These are phyloP conservation scores for Stenodera caucasica DNA, from an alignment of 2,888 invertebrate species.

Conservation along the genomic window DNA sequence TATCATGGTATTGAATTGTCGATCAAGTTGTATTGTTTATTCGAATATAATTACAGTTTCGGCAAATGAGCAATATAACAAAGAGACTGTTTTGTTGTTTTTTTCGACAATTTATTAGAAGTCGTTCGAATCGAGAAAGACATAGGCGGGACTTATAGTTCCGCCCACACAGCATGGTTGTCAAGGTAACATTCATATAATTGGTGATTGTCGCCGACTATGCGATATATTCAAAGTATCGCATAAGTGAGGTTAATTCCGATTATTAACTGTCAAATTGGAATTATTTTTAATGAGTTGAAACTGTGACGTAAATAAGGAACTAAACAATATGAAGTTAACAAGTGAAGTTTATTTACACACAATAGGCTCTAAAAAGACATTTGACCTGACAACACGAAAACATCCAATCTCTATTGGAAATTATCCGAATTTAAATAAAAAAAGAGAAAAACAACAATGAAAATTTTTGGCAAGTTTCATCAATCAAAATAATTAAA, in stretches of 20 bases:
- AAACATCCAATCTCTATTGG: no score
- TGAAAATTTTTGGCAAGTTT: not conserved
- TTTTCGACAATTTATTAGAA: not conserved
- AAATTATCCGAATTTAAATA: no score
- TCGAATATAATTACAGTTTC: slow-evolving; percentile 51
- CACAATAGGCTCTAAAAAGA: slow-evolving; percentile 51
- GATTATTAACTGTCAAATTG: slow-evolving; percentile 41
- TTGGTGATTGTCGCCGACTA: no score
- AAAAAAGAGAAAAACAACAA: no score
- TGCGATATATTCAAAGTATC: no score
- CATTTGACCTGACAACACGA: slow-evolving; percentile 47
- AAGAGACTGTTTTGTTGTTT: slow-evolving; percentile 23
- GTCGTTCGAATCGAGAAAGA: slow-evolving; percentile 20
- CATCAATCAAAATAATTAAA: not conserved
- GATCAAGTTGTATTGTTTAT: slow-evolving; percentile 50
- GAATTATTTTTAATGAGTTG: slow-evolving; percentile 42
- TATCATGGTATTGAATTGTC: slow-evolving; percentile 50
- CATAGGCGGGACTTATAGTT: no score
- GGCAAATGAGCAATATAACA: slow-evolving; percentile 45
- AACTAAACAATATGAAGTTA: slow-evolving; percentile 52
- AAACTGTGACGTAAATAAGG: slow-evolving; percentile 38
- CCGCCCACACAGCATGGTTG: no score
- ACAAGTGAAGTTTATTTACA: slow-evolving; percentile 53
- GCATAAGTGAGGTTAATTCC: no score
- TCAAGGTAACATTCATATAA: no score